Percentiles rank a stretch among this genome's conserved stretches.
phyloP scores from a whole-genome alignment of 2,797 vertebrate genomes.

The Urosaurus nigricauda region DNA sequence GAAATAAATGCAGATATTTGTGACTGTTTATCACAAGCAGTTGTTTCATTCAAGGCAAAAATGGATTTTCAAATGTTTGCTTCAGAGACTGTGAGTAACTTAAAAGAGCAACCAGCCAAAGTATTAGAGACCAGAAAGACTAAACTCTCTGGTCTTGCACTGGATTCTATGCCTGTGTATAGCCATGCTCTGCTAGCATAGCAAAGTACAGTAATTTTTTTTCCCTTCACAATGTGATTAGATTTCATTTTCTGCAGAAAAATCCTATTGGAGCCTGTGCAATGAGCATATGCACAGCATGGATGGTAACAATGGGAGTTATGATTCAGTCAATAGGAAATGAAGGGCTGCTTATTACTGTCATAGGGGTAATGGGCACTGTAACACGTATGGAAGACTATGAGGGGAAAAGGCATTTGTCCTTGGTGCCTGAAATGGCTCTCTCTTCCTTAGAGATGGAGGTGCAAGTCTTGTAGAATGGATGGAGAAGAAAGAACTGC shows the following conservation, averaged over 20 bases:
- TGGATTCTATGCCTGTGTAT: not conserved
- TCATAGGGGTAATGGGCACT: not conserved
- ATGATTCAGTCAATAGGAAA: conserved; percentile 23
- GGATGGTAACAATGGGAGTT: conserved; percentile 14
- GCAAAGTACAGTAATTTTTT: not conserved
- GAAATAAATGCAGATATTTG: not conserved
- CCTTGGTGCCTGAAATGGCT: not conserved
- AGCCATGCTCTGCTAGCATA: not conserved
- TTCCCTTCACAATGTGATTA: conserved; percentile 34
- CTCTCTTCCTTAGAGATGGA: not conserved
- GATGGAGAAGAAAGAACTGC: not conserved
- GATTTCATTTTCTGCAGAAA: not conserved
- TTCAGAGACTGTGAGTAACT: conserved; percentile 19
- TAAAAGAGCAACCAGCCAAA: conserved; percentile 21
- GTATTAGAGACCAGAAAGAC: conserved; percentile 7
- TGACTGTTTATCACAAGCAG: not conserved
- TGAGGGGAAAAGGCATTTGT: not conserved
- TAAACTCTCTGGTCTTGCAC: not conserved
- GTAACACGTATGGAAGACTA: conserved; percentile 5
- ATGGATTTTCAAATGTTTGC: conserved; percentile 25
- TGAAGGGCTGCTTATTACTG: conserved; percentile 28
- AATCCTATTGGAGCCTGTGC: not conserved
- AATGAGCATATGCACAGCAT: conserved; percentile 4
- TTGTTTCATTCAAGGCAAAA: conserved; percentile 37
- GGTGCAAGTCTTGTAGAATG: not conserved